Evolutionary conservation across 2,888 invertebrate genomes (phyloP).

Genomic region (Ochropacha duplaris): DNA sequence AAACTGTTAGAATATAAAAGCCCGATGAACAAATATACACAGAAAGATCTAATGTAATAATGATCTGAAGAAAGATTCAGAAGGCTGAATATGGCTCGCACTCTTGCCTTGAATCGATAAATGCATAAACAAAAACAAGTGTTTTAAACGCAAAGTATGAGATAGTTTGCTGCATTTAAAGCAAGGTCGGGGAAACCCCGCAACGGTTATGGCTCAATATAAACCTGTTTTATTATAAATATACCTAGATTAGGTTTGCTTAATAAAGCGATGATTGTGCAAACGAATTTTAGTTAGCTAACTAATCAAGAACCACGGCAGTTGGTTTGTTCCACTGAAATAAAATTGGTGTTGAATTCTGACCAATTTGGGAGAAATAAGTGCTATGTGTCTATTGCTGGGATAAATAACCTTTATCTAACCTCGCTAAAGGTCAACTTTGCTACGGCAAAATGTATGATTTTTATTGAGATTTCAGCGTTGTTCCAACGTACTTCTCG

Average conservation of each 20-base stretch:
- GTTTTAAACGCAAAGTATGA: background rate
- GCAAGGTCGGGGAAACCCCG: conserved; percentile 45
- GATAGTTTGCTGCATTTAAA: conserved; percentile 6
- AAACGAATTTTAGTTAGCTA: background rate
- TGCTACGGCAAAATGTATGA: too few species aligned
- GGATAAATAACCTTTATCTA: background rate
- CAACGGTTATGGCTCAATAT: background rate
- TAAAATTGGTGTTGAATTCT: too few species aligned
- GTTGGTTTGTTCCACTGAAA: background rate
- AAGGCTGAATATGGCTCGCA: background rate
- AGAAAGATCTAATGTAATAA: background rate
- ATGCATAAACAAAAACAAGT: background rate
- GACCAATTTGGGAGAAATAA: background rate
- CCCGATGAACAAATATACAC: background rate
- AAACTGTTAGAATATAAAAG: background rate
- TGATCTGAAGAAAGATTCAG: background rate
- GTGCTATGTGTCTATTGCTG: background rate
- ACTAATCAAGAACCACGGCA: background rate
- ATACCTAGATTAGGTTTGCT: background rate
- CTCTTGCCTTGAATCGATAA: background rate
- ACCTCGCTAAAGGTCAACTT: too few species aligned
- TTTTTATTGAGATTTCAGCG: too few species aligned
- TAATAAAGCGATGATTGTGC: background rate
- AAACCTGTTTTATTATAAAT: background rate
- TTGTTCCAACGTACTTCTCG: too few species aligned